phyloP scores from a whole-genome alignment of 2,797 vertebrate genomes.

The Holocentrus rufus region DNA sequence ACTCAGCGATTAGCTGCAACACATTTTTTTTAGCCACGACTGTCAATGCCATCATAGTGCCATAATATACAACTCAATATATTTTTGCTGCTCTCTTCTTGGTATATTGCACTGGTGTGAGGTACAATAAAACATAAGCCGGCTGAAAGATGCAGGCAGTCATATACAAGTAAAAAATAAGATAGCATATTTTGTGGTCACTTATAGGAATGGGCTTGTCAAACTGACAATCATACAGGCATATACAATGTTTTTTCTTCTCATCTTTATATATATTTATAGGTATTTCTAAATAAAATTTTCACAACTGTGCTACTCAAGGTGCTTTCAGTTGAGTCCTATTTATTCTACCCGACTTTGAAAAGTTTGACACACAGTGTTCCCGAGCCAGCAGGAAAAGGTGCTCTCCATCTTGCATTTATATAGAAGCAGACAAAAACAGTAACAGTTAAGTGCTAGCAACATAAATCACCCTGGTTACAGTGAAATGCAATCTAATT shows the following conservation, averaged over 20 bases:
- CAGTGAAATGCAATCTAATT: constrained; percentile 47
- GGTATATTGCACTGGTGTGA: constrained; percentile 77
- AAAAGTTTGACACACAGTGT: constrained; percentile 34
- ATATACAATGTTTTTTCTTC: background rate
- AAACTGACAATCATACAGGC: constrained; percentile 68
- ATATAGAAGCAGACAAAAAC: constrained; percentile 39
- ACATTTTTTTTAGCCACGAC: constrained; percentile 43
- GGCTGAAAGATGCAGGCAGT: constrained; percentile 29
- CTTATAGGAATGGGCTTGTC: constrained; percentile 51
- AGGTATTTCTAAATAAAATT: constrained; percentile 23
- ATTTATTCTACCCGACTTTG: constrained; percentile 18
- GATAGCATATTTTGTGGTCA: constrained; percentile 33
- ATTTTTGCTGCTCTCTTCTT: constrained; percentile 44
- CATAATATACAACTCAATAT: constrained; percentile 34
- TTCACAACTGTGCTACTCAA: constrained; percentile 38
- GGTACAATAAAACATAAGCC: constrained; percentile 60
- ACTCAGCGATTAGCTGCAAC: constrained; percentile 63
- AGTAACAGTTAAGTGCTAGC: constrained; percentile 42
- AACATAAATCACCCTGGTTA: constrained; percentile 36
- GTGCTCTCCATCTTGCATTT: constrained; percentile 32
- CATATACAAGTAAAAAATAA: constrained; percentile 37
- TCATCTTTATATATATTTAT: constrained; percentile 52
- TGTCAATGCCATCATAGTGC: constrained; percentile 42
- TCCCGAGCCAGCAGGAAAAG: constrained; percentile 83
- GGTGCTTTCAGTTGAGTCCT: constrained; percentile 31